phyloP scores from a whole-genome alignment of 2,797 vertebrate genomes.

The Tachyglossus aculeatus region DNA sequence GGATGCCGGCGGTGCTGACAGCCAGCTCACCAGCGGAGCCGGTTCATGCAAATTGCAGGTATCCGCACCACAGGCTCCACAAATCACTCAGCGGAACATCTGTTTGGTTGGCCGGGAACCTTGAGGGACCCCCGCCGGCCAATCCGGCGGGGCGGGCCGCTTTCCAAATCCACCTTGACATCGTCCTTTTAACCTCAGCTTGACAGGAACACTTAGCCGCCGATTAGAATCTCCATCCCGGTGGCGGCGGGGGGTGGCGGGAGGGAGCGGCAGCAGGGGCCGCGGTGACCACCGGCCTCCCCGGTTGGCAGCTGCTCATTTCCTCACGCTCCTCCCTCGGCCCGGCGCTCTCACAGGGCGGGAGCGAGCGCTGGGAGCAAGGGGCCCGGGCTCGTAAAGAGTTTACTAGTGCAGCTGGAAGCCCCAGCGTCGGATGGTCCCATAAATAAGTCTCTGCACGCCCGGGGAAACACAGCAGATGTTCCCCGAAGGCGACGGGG shows the following conservation, averaged over 20 bases:
- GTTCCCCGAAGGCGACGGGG: slow-evolving; percentile 37
- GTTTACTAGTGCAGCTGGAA: slow-evolving; percentile 58
- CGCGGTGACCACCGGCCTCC: background rate
- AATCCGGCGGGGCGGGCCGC: background rate
- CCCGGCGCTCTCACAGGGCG: slow-evolving; percentile 14
- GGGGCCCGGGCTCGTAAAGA: slow-evolving; percentile 62
- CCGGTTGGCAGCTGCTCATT: slow-evolving; percentile 35
- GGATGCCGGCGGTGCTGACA: background rate
- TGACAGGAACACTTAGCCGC: slow-evolving; percentile 17
- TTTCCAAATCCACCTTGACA: background rate
- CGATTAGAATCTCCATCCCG: slow-evolving; percentile 26
- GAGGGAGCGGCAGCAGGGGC: slow-evolving; percentile 20
- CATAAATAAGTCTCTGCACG: slow-evolving; percentile 57
- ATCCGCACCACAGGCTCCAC: slow-evolving; percentile 15
- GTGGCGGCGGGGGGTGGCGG: background rate
- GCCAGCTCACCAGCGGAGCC: slow-evolving; percentile 9
- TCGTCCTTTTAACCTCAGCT: slow-evolving; percentile 27
- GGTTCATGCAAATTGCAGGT: slow-evolving; percentile 10
- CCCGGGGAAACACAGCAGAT: slow-evolving; percentile 46
- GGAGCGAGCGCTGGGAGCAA: slow-evolving; percentile 15
- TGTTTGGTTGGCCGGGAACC: slow-evolving; percentile 14
- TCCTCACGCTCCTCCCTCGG: slow-evolving; percentile 36
- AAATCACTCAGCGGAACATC: slow-evolving; percentile 11
- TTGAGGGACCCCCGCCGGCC: slow-evolving; percentile 22
- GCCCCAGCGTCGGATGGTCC: slow-evolving; percentile 53